A percentile compares a stretch with the other conserved stretches of the same genome.
Conservation (phyloP, 2,113 vertebrate species). For the Callionymus lyra region DNA sequence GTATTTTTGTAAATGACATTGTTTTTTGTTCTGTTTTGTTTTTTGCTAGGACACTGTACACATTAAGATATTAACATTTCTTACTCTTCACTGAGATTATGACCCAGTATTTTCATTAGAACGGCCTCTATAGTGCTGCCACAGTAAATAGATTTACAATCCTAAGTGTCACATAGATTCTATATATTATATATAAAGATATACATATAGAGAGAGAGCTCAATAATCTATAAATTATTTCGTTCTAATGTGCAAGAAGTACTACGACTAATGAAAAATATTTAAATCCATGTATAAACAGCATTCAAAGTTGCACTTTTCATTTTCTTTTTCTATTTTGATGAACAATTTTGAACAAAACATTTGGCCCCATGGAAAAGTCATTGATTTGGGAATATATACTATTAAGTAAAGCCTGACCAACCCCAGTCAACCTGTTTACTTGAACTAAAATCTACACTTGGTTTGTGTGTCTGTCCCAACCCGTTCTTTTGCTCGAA, state of each 20-base stretch:
- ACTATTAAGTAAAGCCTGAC: too few species aligned
- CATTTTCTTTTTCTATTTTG: too few species aligned
- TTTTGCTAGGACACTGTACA: constrained; percentile 63
- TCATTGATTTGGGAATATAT: too few species aligned
- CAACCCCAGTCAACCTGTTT: too few species aligned
- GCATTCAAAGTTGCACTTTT: constrained; percentile 63
- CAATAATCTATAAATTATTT: constrained; percentile 52
- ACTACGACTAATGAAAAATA: constrained; percentile 23
- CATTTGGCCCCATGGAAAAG: too few species aligned
- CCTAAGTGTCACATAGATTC: constrained; percentile 59
- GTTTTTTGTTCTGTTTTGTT: constrained; percentile 56
- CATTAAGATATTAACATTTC: constrained; percentile 58
- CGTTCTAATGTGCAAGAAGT: constrained; percentile 41
- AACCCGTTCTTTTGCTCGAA: too few species aligned
- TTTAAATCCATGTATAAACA: constrained; percentile 49
- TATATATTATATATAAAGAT: constrained; percentile 36
- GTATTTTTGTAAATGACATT: constrained; percentile 75
- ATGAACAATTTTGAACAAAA: too few species aligned
- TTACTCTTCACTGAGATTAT: constrained; percentile 59
- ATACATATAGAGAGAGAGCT: constrained; percentile 49
- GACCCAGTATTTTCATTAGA: constrained; percentile 64
- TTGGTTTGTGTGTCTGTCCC: too few species aligned
- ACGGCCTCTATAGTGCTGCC: constrained; percentile 56
- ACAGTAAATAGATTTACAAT: constrained; percentile 54
- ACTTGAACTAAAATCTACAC: too few species aligned